A percentile compares a stretch with the other conserved stretches of the same genome.
Conservation (phyloP, 2,888 invertebrate genomes). For the Drosophila gaucha region DNA sequence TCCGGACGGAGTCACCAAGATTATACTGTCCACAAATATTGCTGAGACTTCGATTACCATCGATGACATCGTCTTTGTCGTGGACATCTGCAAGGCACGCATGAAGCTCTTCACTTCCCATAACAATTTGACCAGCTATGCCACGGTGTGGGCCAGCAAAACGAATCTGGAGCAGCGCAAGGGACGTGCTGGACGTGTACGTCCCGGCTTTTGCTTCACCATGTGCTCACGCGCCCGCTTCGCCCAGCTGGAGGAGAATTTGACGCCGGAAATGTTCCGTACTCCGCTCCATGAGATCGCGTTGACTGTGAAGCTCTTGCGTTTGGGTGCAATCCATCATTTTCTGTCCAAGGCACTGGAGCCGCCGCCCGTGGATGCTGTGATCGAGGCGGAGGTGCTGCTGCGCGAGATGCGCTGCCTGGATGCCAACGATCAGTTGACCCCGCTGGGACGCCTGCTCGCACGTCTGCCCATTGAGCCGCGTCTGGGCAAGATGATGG, state of each 20-base stretch:
- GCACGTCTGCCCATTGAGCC: slow-evolving; percentile 98
- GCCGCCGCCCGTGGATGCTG: slow-evolving; percentile 98
- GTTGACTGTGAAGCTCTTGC: slow-evolving; percentile 93
- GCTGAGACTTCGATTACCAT: slow-evolving; percentile 99
- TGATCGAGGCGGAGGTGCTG: slow-evolving; percentile 97
- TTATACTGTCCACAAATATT: slow-evolving; percentile 98
- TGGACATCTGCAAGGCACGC: slow-evolving; percentile 98
- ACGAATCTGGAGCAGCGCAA: slow-evolving; percentile 95
- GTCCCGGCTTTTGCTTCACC: slow-evolving; percentile 97
- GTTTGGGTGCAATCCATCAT: slow-evolving; percentile 95
- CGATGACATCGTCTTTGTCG: slow-evolving; percentile 98
- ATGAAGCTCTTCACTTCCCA: slow-evolving; percentile 99
- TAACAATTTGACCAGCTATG: slow-evolving; percentile 99
- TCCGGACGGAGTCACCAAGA: slow-evolving; percentile 94
- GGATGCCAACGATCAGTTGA: slow-evolving; percentile 93
- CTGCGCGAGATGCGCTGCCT: slow-evolving; percentile 95
- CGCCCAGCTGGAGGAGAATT: slow-evolving; percentile 92
- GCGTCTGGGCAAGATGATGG: slow-evolving; percentile 97
- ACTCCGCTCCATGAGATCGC: slow-evolving; percentile 98
- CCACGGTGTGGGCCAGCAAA: slow-evolving; percentile 97
- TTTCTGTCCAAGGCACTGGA: slow-evolving; percentile 98
- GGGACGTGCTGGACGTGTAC: slow-evolving; percentile 97
- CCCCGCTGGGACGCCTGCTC: slow-evolving; percentile 95
- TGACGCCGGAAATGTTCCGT: slow-evolving; percentile 98
- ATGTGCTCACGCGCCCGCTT: slow-evolving; percentile 92